Evolutionary conservation across 2,888 invertebrate genomes (phyloP), one percentile per base, ranked within the genome.

Genomic region (Therioaphis trifolii): DNA sequence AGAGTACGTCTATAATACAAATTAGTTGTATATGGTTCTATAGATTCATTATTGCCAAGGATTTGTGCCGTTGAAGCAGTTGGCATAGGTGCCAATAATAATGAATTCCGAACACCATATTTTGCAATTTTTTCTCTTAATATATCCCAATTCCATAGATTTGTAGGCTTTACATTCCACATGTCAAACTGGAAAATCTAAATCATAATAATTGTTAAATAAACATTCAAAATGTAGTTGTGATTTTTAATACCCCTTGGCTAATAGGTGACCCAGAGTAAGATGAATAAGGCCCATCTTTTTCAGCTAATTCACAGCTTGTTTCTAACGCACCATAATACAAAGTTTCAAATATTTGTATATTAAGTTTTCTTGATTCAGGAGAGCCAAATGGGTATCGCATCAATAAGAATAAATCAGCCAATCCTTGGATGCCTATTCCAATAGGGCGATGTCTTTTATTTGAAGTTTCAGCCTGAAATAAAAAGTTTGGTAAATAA

Each of bases 1-100:
- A 98, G 90, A 0, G 99, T 99, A 66, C 87, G 82, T 86, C 99
- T 91, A 27, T 95, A 94, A 89, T 99, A 99, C 87, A 99, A 96
- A 88, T 99, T 99, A 52, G 96, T 97, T 0, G 98, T 99, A 89
- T 98, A 99, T 0, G 99, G 96, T 89, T 99, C 99, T 88, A 98
- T 95, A 0, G 98, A 96, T 89, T 99, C 99, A 88, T 99, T 99
- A 88, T 99, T 99, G 24, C 99, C 99, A 68, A 99, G 92, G 88
- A 99, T 99, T 90, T 99, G 99, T 3, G 99, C 99, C 0, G 99
- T 99, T 0, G 98, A 98, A 12, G 99, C 98, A 7, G 99, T 99
- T 0, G 99, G 99, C 99, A 99, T 99, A 0, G 98, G 98, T 0
- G 99, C 98, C 85, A 99, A 87, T 27, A 99, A 90, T 43, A 98